Evolutionary conservation across 2,113 vertebrate genomes (phyloP), one percentile per base, ranked within the genome.

Genomic region (Marmota monax): DNA sequence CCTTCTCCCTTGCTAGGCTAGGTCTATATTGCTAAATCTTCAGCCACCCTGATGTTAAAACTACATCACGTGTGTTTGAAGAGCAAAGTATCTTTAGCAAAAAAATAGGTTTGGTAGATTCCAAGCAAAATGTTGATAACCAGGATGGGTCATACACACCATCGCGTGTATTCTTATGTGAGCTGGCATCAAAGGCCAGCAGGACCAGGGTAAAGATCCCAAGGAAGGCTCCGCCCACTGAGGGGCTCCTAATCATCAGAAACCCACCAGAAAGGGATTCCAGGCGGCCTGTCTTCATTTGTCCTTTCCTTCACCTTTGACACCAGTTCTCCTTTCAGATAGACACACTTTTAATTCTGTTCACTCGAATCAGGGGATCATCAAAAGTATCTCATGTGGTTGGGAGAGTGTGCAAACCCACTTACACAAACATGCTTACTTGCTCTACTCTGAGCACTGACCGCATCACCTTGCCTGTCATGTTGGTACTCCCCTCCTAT

Each of bases 81-180:
- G 2, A 94, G 42, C 78, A 94, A 89, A 73, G 16, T 11, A 3
- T 93, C 65, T 37, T 79, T 76, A 93, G 78, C 45, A 94, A 96
- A 77, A 61, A 61, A 86, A 67, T 4, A 70, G 20, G 4, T 63
- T 61, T 86, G 42, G 3, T 14, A 69, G 74, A 53, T 87, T 80
- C 16, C 5, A 74, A 58, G 61, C 7, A 79, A 88, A 92, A 87
- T 5, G 45, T 37, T 63, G 74, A 69, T 42, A 86, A 82, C 11
- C 22, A 76, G 4, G 37, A 42, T 4, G 39, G 70, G 73, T 29
- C 58, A 45, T 9, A 70, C 17, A 78, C 3, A 51, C 1, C 27
- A 45, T 4, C n/a, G 37, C 11, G 37, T 6, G 51, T 16, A 17
- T 74, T 63, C 42, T 25, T 25, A 58, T 32, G 9, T 53, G 23